phyloP scores from a whole-genome alignment of 2,797 vertebrate species.

The Heterohyrax brucei region DNA sequence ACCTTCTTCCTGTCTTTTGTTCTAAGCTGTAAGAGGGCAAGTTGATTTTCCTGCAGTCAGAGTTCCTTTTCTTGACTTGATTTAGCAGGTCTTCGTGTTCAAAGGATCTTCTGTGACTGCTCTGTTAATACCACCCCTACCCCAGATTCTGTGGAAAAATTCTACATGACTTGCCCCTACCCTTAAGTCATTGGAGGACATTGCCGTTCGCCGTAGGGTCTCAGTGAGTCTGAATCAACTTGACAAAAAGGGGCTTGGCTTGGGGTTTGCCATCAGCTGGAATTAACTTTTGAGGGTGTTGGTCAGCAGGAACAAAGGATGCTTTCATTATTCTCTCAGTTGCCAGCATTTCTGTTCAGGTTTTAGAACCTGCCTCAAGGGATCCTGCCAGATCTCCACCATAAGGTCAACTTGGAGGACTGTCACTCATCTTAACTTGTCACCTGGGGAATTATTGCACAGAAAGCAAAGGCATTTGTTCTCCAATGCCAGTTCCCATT shows the following conservation, averaged over 20 bases:
- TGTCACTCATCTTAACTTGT: neutral
- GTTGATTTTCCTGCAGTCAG: neutral
- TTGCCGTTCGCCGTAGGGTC: too few species aligned
- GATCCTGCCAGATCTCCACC: neutral
- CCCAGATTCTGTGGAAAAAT: neutral
- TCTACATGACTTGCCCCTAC: neutral
- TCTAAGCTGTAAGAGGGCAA: neutral
- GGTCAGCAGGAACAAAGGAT: neutral
- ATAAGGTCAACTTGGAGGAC: neutral
- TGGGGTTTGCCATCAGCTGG: too few species aligned
- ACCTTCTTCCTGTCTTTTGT: neutral
- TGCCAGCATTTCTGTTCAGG: neutral
- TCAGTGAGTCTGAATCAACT: too few species aligned
- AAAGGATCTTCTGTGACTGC: neutral
- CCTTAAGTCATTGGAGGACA: neutral
- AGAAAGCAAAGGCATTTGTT: slow-evolving; percentile 16
- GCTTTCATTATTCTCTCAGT: neutral
- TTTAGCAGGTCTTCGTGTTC: neutral
- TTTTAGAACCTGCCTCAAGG: neutral
- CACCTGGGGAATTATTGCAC: neutral
- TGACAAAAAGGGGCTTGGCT: too few species aligned
- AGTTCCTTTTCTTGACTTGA: neutral
- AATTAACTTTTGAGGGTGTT: neutral
- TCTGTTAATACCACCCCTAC: neutral
- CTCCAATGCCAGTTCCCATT: neutral